Evolutionary conservation across 2,888 invertebrate species (phyloP).

Genomic region (Caenorhabditis parvicauda): DNA sequence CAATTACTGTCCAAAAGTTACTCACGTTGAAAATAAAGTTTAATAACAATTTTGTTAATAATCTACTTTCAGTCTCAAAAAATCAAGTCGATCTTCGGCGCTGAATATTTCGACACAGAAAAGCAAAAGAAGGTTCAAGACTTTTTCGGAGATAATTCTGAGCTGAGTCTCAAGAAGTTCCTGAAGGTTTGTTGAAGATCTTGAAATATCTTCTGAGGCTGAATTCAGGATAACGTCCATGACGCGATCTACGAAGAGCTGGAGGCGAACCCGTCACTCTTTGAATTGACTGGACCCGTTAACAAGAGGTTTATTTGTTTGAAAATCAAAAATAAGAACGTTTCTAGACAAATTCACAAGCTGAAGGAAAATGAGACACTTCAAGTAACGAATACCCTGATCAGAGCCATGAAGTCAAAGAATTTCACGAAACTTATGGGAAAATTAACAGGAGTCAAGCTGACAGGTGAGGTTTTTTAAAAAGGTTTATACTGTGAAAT

Average conservation of each 20-base stretch:
- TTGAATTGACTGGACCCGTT: constrained; percentile 36
- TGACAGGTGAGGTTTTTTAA: constrained; percentile 2
- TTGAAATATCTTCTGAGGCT: background rate
- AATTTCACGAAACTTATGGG: constrained; percentile 8
- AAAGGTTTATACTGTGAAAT: no score
- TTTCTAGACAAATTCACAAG: constrained; percentile 13
- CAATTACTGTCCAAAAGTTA: no score
- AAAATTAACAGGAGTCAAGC: constrained; percentile 21
- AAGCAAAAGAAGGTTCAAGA: constrained; percentile 37
- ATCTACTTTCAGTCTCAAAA: no score
- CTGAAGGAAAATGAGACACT: constrained; percentile 15
- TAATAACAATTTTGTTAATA: no score
- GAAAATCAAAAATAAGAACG: constrained; percentile 4
- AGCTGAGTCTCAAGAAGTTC: constrained; percentile 38
- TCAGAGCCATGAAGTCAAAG: constrained; percentile 19
- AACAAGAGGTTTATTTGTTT: constrained; percentile 30
- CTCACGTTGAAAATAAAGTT: no score
- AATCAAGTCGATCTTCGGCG: no score
- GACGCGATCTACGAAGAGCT: constrained; percentile 11
- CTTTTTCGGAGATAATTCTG: constrained; percentile 39
- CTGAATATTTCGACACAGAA: constrained; percentile 8
- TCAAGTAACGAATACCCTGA: constrained; percentile 9
- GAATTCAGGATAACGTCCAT: constrained; percentile 11
- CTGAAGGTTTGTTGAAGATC: constrained; percentile 7
- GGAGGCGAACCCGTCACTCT: constrained; percentile 4